Conservation (phyloP, 2,888 invertebrate species). For the Oscheius sp. region DNA sequence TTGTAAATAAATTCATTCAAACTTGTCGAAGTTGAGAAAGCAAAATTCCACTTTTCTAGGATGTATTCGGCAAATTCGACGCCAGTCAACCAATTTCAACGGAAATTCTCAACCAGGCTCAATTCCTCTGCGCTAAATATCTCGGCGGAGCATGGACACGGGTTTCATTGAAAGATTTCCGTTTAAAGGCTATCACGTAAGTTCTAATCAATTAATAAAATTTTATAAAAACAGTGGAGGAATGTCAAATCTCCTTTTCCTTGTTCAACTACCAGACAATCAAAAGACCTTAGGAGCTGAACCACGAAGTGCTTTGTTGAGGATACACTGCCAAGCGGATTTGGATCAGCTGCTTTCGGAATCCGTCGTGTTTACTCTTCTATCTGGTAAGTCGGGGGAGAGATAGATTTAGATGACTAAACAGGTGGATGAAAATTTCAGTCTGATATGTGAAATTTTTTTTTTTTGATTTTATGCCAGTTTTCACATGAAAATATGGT, state of each 20-base stretch:
- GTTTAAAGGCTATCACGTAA: conserved; percentile 55
- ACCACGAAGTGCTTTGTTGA: conserved; percentile 72
- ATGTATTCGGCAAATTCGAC: conserved; percentile 54
- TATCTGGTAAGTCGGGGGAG: conserved; percentile 77
- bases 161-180: conserved; percentile 47
- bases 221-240: conserved; percentile 86
- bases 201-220: neutral
- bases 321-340: conserved; percentile 72
- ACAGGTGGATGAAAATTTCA: neutral
- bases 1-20: no score
- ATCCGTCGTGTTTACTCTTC: conserved; percentile 91
- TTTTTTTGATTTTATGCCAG: no score
- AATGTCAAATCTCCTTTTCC: conserved; percentile 91
- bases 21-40: neutral
- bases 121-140: conserved; percentile 58
- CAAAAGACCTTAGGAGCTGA: conserved; percentile 35
- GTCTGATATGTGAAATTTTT: neutral
- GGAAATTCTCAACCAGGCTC: conserved; percentile 50
- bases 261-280: conserved; percentile 79
- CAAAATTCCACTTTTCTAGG: conserved; percentile 34
- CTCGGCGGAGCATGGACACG: conserved; percentile 60
- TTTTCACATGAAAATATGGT: no score
- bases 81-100: conserved; percentile 44
- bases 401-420: no score
- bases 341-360: conserved; percentile 91